Conservation (phyloP, 35 echinoderm and acorn worm species). For the Patiria miniata region DNA sequence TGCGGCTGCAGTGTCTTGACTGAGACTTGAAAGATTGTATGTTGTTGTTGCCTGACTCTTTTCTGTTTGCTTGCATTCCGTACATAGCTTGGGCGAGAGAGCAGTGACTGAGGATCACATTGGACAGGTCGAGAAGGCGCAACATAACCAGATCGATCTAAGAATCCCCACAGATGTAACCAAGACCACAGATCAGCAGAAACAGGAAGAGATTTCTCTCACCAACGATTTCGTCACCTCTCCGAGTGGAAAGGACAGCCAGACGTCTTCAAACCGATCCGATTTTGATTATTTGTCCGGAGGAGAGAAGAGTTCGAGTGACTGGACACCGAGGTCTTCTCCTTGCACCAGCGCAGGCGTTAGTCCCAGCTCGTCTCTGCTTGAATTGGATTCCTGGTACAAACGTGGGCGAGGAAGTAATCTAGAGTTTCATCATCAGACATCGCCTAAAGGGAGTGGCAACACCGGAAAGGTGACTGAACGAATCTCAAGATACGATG, state of each 20-base stretch:
- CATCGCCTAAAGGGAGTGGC: neutral
- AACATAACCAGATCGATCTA: no score
- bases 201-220: neutral
- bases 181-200: neutral
- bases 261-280: conserved; percentile 6
- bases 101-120: neutral
- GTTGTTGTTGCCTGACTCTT: conserved; percentile 15
- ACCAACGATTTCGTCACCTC: neutral
- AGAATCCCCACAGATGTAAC: neutral
- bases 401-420: neutral
- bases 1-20: no score
- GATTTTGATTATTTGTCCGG: conserved; percentile 6
- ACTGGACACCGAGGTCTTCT: conserved; percentile 10
- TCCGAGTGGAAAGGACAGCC: neutral
- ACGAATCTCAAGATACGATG: conserved; percentile 10
- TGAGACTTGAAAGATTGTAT: conserved; percentile 7
- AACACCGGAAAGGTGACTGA: neutral
- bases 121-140: neutral
- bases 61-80: conserved; percentile 23
- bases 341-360: conserved; percentile 6
- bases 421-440: neutral
- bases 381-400: conserved; percentile 11
- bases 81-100: conserved; percentile 16
- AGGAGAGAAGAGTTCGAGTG: neutral
- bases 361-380: neutral